Evolutionary conservation across 2,797 vertebrate species (phyloP), one percentile per base, ranked within the genome.

Genomic region (Moxostoma hubbsi): DNA sequence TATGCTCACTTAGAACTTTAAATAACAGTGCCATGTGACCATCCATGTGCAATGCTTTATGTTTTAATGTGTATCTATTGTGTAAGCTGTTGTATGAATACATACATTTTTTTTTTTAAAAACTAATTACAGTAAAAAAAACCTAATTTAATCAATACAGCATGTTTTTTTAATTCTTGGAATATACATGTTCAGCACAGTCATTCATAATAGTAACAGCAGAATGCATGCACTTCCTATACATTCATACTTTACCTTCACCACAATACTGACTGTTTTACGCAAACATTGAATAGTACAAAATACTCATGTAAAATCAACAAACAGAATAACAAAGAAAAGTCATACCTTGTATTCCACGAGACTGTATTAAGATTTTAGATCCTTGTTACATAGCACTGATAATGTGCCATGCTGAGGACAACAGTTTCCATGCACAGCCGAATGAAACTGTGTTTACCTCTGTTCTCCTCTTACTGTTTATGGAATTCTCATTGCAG

Each of bases 261-360:
- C 2, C 5, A 13, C 11, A 55, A 36, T 55, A n/a, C 12, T 12
- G 15, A 36, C 24, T 16, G 49, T 46, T 58, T 46, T 50, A 46
- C 36, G 0, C 1, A 66, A 13, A 49, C 53, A 24, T 18, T 9
- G 7, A 15, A 9, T 11, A 58, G 63, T 57, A 12, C 45, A 78
- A 79, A 57, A 2, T 63, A n/a, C 12, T 50, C 10, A 49, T 70
- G 36, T 68, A 65, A 65, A 64, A 61, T 36, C 50, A 53, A 62
- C 0, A 62, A 75, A 53, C 68, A 50, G 2, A 73, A 7, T 55
- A 69, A 53, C 46, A 50, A 54, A 63, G 24, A 18, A 47, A 59
- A 81, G 1, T 18, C 89, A 85, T 86, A 91, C 91, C 91, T 88
- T 43, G 24, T 59, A 16, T 72, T 82, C 77, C 77, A 73, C 84